A percentile compares a stretch with the other conserved stretches of the same genome.
Conservation (phyloP, 2,113 vertebrate genomes). For the Nipponia nippon region DNA sequence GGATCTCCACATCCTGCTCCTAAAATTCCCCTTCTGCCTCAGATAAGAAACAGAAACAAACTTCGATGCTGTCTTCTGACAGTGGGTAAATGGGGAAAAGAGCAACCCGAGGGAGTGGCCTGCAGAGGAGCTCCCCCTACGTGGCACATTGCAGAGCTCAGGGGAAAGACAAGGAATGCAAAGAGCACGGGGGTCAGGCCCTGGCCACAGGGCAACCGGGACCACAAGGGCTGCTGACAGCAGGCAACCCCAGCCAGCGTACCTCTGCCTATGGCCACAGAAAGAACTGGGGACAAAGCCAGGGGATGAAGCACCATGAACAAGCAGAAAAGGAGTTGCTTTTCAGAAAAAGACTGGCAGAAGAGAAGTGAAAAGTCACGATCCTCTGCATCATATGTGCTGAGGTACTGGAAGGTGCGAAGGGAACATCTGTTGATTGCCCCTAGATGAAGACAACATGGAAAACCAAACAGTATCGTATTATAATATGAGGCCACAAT, state of each 20-base stretch:
- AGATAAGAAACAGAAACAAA: neutral
- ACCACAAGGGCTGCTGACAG: neutral
- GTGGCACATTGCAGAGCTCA: accelerated
- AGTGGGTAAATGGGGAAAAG: neutral
- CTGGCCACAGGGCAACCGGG: neutral
- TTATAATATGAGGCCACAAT: neutral
- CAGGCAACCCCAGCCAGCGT: neutral
- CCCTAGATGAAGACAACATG: neutral
- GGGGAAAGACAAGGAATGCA: neutral
- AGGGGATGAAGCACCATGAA: neutral
- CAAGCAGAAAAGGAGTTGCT: neutral
- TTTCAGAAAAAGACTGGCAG: neutral
- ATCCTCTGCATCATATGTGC: neutral
- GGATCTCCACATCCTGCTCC: neutral
- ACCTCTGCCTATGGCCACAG: neutral
- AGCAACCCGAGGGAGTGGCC: accelerated
- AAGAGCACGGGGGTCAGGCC: neutral
- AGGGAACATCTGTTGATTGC: neutral
- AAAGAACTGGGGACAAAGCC: neutral
- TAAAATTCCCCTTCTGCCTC: neutral
- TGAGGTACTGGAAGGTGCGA: neutral
- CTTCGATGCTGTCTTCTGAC: neutral
- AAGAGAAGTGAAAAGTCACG: neutral
- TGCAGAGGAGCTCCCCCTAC: neutral
- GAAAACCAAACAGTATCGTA: neutral